Evolutionary conservation across 2,113 vertebrate species (phyloP), one percentile per base, ranked within the genome.

Genomic region (Rallus limicola): DNA sequence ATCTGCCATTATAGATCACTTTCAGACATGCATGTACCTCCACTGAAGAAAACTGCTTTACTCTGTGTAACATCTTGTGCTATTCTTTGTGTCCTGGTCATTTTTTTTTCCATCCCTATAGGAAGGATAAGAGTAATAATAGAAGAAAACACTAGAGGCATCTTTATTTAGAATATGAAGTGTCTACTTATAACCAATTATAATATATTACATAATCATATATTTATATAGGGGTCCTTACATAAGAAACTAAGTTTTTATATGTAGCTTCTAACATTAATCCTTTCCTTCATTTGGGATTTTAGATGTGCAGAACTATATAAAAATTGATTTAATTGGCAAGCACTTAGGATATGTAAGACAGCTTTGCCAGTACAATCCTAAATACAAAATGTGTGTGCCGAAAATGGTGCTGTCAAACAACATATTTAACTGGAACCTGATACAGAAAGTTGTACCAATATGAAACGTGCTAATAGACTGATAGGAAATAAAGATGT

Each of bases 1-100:
- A 96, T 92, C 83, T 97, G 71, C 62, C 64, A 44, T 95, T 96
- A 90, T 78, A 87, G 33, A 29, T 94, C 90, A 80, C 55, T 81
- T 90, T 77, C 64, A 68, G 63, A 72, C 20, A 60, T 63, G 26
- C 68, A 34, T 12, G 64, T 83, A 58, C 55, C 56, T 87, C 26
- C 53, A 86, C 11, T 55, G 28, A 93, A 82, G n/a, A 60, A 93
- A 81, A 82, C 13, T 76, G 55, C 8, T 87, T 88, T 42, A 38
- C 3, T 64, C 8, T n/a, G 8, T 64, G 16, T 24, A 91, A 80
- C 11, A 75, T 15, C 33, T 85, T 92, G 10, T 65, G 50, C 25
- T 59, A 5, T 69, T 78, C 28, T 38, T 82, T 44, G 58, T 53
- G 17, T 82, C 59, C 13, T 86, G 13, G 23, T 36, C 14, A 8